phyloP scores from a whole-genome alignment of 2,888 invertebrate species.

The Drosophila anomalipes region DNA sequence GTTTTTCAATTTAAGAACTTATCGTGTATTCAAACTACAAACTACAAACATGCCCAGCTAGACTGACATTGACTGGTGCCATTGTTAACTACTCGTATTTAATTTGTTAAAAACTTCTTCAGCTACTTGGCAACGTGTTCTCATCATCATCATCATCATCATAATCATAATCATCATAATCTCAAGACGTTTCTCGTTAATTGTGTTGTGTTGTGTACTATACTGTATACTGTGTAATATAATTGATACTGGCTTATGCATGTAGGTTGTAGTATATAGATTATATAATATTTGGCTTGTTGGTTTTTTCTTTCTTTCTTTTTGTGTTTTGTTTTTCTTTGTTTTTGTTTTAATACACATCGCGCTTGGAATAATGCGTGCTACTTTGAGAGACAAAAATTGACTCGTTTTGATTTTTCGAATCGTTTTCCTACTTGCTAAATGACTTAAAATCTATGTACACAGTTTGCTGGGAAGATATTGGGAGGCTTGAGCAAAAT shows the following conservation, averaged over 20 bases:
- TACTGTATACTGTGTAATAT: slow-evolving; percentile 16
- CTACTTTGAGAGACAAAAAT: slow-evolving; percentile 72
- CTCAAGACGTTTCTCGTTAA: slow-evolving; percentile 62
- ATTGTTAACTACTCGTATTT: slow-evolving; percentile 27
- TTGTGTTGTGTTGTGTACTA: slow-evolving; percentile 31
- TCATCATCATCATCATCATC: slow-evolving; percentile 43
- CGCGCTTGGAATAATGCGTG: slow-evolving; percentile 64
- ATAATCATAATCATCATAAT: slow-evolving; percentile 62
- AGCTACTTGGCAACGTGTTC: slow-evolving; percentile 71
- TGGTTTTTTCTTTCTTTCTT: slow-evolving; percentile 19
- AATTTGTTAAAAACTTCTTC: slow-evolving; percentile 32
- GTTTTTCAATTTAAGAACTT: slow-evolving; percentile 38
- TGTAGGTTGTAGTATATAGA: slow-evolving; percentile 39
- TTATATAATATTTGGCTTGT: slow-evolving; percentile 73
- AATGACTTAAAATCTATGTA: slow-evolving; percentile 64
- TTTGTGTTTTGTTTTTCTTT: slow-evolving; percentile 22
- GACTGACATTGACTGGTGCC: slow-evolving; percentile 62
- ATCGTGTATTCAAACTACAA: slow-evolving; percentile 41
- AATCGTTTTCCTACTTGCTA: slow-evolving; percentile 48
- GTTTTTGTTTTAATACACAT: slow-evolving; percentile 58
- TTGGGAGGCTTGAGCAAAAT: slow-evolving; percentile 68
- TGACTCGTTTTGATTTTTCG: slow-evolving; percentile 63
- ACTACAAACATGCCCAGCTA: slow-evolving; percentile 63
- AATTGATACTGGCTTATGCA: slow-evolving; percentile 71
- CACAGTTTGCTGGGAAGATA: slow-evolving; percentile 62